Evolutionary conservation across 1,140 invertebrate genomes (phyloP).

Genomic region (Alviniconcha marisindica): DNA sequence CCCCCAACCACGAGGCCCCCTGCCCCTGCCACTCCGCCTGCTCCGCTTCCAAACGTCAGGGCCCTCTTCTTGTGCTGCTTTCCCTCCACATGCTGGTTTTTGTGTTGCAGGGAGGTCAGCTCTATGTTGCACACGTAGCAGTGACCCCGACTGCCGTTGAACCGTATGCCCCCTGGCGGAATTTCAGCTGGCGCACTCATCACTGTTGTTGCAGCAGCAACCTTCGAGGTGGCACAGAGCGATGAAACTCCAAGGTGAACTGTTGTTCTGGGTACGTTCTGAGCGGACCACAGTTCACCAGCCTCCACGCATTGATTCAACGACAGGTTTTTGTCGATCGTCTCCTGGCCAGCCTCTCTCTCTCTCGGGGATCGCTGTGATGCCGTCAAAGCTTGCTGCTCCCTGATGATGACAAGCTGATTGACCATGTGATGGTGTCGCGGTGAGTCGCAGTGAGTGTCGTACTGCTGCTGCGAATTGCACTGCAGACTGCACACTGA

Average conservation of each 20-base stretch:
- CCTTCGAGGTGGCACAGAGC: no score
- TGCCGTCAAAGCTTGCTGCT: background rate
- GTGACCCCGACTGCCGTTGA: slow-evolving; percentile 46
- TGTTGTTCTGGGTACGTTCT: no score
- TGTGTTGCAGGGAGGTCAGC: slow-evolving; percentile 52
- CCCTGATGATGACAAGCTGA: background rate
- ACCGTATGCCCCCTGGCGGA: slow-evolving; percentile 38
- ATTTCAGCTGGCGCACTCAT: background rate
- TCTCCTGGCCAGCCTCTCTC: background rate
- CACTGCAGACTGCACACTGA: slow-evolving; percentile 34
- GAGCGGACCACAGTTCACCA: no score
- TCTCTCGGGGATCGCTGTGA: background rate
- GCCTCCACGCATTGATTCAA: no score
- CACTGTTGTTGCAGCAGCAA: no score
- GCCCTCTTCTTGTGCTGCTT: slow-evolving; percentile 50
- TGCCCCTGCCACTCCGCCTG: background rate
- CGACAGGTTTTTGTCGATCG: no score
- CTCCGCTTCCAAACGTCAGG: background rate
- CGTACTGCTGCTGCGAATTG: slow-evolving; percentile 32
- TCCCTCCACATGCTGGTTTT: slow-evolving; percentile 54
- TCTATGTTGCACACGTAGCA: slow-evolving; percentile 58
- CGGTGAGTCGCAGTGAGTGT: slow-evolving; percentile 45
- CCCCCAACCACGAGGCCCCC: background rate
- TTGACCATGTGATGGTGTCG: slow-evolving; percentile 33
- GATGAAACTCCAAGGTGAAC: no score